Percentiles rank a stretch among this genome's conserved stretches.
Conservation (phyloP, 2,888 invertebrate species). For the Marronus borbonicus region DNA sequence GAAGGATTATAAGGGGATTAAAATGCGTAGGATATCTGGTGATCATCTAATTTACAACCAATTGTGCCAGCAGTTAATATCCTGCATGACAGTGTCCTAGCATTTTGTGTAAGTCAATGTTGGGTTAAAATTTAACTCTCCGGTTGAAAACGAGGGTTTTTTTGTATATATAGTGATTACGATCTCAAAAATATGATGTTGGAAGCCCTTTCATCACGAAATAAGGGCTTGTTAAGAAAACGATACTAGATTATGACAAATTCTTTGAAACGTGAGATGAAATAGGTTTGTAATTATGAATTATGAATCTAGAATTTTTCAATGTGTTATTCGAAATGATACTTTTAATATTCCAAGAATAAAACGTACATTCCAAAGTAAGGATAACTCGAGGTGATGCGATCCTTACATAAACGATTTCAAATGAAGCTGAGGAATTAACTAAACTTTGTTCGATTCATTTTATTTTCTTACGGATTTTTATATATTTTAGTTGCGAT, state of each 20-base stretch:
- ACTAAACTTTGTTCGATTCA: too few species aligned
- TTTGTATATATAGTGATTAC: conserved; percentile 13
- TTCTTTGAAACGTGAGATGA: too few species aligned
- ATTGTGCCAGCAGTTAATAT: conserved; percentile 89
- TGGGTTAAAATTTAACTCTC: background rate
- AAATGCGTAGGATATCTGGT: conserved; percentile 89
- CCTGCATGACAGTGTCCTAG: conserved; percentile 84
- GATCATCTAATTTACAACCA: conserved; percentile 91
- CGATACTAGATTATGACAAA: too few species aligned
- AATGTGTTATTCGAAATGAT: background rate
- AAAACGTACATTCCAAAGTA: background rate
- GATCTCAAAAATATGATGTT: background rate
- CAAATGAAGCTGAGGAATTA: too few species aligned
- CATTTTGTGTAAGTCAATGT: conserved; percentile 51
- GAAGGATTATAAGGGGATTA: conserved; percentile 84
- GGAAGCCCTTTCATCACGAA: too few species aligned
- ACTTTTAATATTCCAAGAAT: conserved; percentile 1
- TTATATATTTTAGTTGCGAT: too few species aligned
- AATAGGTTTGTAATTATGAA: too few species aligned
- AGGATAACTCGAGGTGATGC: too few species aligned
- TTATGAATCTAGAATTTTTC: too few species aligned
- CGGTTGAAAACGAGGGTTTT: background rate
- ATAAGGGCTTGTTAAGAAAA: too few species aligned
- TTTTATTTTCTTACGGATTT: too few species aligned
- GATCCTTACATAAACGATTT: background rate